These are phyloP conservation scores for Lacerta agilis DNA, from an alignment of 2,797 vertebrate genomes.

Conservation along the genomic window DNA sequence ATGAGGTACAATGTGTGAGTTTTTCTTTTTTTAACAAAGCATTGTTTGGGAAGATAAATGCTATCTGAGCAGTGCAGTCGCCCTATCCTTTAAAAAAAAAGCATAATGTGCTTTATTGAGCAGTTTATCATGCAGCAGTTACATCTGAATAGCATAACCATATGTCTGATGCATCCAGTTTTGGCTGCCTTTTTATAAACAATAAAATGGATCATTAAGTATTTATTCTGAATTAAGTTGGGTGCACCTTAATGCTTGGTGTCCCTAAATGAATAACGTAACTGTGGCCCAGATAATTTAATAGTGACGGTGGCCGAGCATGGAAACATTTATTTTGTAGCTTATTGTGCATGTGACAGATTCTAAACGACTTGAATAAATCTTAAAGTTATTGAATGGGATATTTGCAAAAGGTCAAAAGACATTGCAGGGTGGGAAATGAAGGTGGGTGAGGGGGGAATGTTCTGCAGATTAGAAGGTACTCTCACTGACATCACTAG, in stretches of 20 bases:
- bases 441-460: too few relatives aligned
- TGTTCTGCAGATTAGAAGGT: too few relatives aligned
- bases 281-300: not conserved
- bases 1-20: not conserved
- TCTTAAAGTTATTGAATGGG: not conserved
- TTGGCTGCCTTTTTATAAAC: slow-evolving; percentile 18
- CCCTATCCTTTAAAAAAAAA: slow-evolving; percentile 25
- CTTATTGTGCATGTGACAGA: not conserved
- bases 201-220: slow-evolving; percentile 37
- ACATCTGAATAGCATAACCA: slow-evolving; percentile 13
- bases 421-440: too few relatives aligned
- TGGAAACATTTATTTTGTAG: rapidly evolving
- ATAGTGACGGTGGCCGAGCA: not conserved
- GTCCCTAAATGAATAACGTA: not conserved
- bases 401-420: too few relatives aligned
- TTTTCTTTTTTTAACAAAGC: too few relatives aligned
- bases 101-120: slow-evolving; percentile 23
- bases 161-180: not conserved
- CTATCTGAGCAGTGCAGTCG: not conserved
- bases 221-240: slow-evolving; percentile 10
- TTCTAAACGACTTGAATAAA: too few relatives aligned
- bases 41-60: slow-evolving; percentile 23
- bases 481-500: too few relatives aligned
- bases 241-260: slow-evolving; percentile 14
- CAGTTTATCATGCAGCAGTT: slow-evolving; percentile 19